These are phyloP conservation scores for Octopus bimaculoides DNA, from an alignment of 1,140 invertebrate species.

Conservation along the genomic window DNA sequence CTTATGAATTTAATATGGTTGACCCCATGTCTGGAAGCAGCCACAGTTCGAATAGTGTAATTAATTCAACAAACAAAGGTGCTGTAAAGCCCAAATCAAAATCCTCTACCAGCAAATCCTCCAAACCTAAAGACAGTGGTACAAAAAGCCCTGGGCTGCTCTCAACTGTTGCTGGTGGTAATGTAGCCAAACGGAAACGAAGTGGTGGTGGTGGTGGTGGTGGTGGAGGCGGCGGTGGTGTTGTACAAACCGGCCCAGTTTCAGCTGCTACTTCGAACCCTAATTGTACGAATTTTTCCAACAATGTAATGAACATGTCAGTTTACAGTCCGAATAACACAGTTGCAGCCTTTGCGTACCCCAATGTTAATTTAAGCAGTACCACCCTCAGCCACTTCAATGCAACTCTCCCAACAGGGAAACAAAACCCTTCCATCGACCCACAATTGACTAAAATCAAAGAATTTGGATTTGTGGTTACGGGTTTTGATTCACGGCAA, in stretches of 20 bases:
- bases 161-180: conserved; percentile 14
- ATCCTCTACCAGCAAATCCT: conserved; percentile 17
- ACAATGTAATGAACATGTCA: conserved; percentile 16
- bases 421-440: conserved; percentile 26
- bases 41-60: conserved; percentile 13
- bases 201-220: conserved; percentile 19
- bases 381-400: conserved; percentile 36
- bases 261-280: neutral
- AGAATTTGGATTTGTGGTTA: conserved; percentile 45
- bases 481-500: conserved; percentile 37
- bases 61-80: conserved; percentile 26
- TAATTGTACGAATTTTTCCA: conserved; percentile 13
- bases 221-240: conserved; percentile 16
- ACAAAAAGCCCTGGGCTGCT: conserved; percentile 16
- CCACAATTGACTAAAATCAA: conserved; percentile 29
- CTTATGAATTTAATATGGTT: conserved; percentile 48
- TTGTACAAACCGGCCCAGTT: neutral
- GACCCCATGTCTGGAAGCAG: conserved; percentile 26
- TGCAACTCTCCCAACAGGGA: conserved; percentile 31
- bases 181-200: conserved; percentile 35
- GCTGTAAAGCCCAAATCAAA: conserved; percentile 34
- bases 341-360: conserved; percentile 43
- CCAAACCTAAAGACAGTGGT: conserved; percentile 18
- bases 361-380: conserved; percentile 43
- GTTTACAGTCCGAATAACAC: conserved; percentile 31